phyloP scores from a whole-genome alignment of 1,140 invertebrate genomes.

The Bombus waltoni region DNA sequence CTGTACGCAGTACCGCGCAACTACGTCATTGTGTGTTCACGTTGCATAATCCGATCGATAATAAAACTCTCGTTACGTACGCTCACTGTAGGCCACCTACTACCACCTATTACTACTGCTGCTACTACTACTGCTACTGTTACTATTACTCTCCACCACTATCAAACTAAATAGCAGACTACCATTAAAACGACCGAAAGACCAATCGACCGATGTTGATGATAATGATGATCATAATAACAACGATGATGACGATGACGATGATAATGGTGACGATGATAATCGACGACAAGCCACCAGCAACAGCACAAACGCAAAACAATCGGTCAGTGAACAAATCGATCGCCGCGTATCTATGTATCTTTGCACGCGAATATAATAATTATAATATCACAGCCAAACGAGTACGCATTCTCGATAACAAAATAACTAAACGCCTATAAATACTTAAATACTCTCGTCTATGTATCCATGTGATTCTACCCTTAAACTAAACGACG shows the following conservation, averaged over 20 bases:
- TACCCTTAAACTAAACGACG: slow-evolving; percentile 10
- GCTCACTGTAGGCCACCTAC: slow-evolving; percentile 76
- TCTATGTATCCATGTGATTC: slow-evolving; percentile 46
- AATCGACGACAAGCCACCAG: slow-evolving; percentile 39
- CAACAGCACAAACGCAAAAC: slow-evolving; percentile 12
- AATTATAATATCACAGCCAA: background rate
- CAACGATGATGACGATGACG: slow-evolving; percentile 5
- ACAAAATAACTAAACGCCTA: slow-evolving; percentile 15
- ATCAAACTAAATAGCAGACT: slow-evolving; percentile 53
- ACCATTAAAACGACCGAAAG: slow-evolving; percentile 59
- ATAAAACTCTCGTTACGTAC: slow-evolving; percentile 81
- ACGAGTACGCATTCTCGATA: slow-evolving; percentile 9
- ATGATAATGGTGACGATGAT: background rate
- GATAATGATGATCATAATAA: slow-evolving; percentile 44
- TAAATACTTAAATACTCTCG: slow-evolving; percentile 13
- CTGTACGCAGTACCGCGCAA: slow-evolving; percentile 82
- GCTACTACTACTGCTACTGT: slow-evolving; percentile 51
- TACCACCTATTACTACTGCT: slow-evolving; percentile 65
- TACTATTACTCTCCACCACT: slow-evolving; percentile 52
- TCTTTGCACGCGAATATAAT: background rate
- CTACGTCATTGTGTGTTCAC: slow-evolving; percentile 83
- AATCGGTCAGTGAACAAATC: background rate
- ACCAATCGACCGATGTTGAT: slow-evolving; percentile 58
- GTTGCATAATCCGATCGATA: slow-evolving; percentile 82
- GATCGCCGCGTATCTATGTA: slow-evolving; percentile 14